Percentiles rank a stretch among this genome's conserved stretches.
These are phyloP conservation scores for Gymnopithys bicolor DNA, from an alignment of 2,797 vertebrate species.

Conservation along the genomic window DNA sequence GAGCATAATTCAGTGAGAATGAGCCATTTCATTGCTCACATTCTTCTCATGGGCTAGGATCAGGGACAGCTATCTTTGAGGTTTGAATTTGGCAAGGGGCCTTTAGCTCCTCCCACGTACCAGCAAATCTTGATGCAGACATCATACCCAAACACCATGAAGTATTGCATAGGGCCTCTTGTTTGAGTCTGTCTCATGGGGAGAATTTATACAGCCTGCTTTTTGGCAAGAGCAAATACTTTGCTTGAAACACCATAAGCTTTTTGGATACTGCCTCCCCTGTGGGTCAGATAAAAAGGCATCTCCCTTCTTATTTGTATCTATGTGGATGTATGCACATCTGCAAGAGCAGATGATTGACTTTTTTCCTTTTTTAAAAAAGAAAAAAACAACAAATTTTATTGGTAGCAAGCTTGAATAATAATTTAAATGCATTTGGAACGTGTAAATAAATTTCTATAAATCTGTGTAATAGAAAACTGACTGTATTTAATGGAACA, in stretches of 20 bases:
- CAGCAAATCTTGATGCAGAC: not conserved
- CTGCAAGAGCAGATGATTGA: conserved; percentile 65
- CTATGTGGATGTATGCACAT: conserved; percentile 45
- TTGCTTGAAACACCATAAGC: conserved; percentile 19
- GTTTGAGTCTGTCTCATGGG: not conserved
- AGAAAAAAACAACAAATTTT: conserved; percentile 38
- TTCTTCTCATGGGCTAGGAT: not conserved
- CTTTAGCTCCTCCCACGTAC: conserved; percentile 8
- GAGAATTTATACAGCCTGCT: not conserved
- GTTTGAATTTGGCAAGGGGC: not conserved
- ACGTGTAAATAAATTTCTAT: conserved; percentile 80
- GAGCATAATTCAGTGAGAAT: not conserved
- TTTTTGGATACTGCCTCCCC: conserved; percentile 27
- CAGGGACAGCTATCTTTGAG: not conserved
- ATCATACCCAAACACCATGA: not conserved
- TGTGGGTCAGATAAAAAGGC: conserved; percentile 18
- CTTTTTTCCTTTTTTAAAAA: conserved; percentile 23
- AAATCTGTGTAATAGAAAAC: conserved; percentile 72
- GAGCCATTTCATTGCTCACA: not conserved
- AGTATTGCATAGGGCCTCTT: conserved; percentile 14
- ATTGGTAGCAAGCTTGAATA: conserved; percentile 74
- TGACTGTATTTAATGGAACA: conserved; percentile 82
- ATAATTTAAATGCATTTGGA: conserved; percentile 79
- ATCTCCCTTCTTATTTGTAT: conserved; percentile 28
- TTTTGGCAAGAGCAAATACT: not conserved